A percentile compares a stretch with the other conserved stretches of the same genome.
Evolutionary conservation across 2,113 vertebrate genomes (phyloP).

Genomic region (Misgurnus anguillicaudatus): DNA sequence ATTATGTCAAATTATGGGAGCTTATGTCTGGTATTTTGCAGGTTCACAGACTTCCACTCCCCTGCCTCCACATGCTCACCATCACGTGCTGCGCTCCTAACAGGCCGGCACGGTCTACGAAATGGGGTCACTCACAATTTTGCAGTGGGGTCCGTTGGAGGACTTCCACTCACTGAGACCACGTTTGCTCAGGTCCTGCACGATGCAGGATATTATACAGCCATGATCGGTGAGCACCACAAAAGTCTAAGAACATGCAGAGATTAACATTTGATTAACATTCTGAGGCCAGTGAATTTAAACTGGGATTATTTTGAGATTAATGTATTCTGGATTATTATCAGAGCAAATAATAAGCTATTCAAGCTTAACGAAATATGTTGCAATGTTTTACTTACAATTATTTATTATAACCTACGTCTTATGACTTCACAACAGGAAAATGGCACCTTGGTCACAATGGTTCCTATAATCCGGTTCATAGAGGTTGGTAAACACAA

Average conservation of each 20-base stretch:
- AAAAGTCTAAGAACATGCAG: background rate
- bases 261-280: background rate
- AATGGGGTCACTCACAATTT: constrained; percentile 95
- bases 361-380: background rate
- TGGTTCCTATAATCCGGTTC: constrained; percentile 79
- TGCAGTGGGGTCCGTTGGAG: constrained; percentile 79
- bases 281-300: background rate
- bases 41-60: constrained; percentile 92
- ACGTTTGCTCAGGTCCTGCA: constrained; percentile 85
- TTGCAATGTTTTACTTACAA: background rate
- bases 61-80: constrained; percentile 95
- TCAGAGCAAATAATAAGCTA: background rate
- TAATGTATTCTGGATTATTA: background rate
- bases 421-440: constrained; percentile 66
- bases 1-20: background rate
- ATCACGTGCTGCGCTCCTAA: constrained; percentile 89
- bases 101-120: constrained; percentile 86
- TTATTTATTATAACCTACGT: background rate
- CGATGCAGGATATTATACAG: constrained; percentile 84
- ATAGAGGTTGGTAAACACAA: constrained; percentile 75
- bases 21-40: constrained; percentile 55
- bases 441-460: constrained; percentile 98
- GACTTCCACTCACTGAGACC: constrained; percentile 89
- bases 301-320: constrained; percentile 27
- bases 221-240: constrained; percentile 79